Base-by-base conservation (phyloP, 2,888 invertebrate species). In the Epistrophe eligans region DNA sequence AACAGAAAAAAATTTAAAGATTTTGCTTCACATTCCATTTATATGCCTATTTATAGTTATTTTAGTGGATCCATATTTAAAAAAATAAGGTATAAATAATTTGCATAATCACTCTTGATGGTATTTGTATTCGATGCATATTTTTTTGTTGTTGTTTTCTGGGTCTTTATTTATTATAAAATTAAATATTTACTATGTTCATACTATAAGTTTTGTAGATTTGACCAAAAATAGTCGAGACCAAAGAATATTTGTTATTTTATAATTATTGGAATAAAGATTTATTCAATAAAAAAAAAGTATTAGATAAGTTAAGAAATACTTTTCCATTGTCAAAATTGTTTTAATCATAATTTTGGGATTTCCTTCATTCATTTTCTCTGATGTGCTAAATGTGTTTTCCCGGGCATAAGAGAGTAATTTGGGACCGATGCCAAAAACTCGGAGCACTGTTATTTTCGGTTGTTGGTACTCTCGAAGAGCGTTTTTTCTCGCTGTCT, bases 371-470 rank as follows among this genome's bases (percentile, higher is more conserved):
- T 83, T 88, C 76, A 85, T 85, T 85, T 84, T 81, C 80, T 91
- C 89, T 90, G 90, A 90, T 90, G 91, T 91, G 91, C 92, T 92
- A 92, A 91, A 92, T 92, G 92, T 91, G 91, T 92, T 92, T 93
- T 92, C 92, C 92, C 92, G 92, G 92, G 92, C 91, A 91, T 91
- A 91, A 91, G 91, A 92, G 91, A 92, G 92, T 91, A 91, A 91
- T 92, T 91, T 93, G 92, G 92, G 92, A 93, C 91, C 91, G 91
- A 91, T 92, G 92, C 92, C 92, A 93, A 93, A 92, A 91, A 90
- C 90, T 90, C 91, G 90, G 91, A 91, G 90, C 91, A 92, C 91
- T 91, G 92, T 91, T 91, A 92, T 91, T 92, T 87, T 90, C 90
- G 90, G 91, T 91, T 91, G 90, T 91, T 91, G 91, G 91, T 91